These are phyloP conservation scores for Triplophysa dalaica DNA, from an alignment of 2,113 vertebrate species.

Conservation along the genomic window DNA sequence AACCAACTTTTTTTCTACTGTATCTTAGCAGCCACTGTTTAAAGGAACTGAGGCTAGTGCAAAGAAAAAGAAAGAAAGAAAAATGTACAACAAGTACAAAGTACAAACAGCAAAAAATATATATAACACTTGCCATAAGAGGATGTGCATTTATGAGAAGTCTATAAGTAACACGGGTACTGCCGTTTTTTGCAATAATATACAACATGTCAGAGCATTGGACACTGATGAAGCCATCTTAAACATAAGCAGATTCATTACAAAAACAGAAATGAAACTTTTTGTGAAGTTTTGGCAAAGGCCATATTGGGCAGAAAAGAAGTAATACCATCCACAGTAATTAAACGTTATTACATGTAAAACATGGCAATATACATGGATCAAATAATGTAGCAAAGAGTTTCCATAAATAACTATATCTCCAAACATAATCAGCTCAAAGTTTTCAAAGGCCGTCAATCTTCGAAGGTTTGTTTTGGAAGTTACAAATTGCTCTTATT, in stretches of 20 bases:
- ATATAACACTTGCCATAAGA: not conserved
- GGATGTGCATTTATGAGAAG: not conserved
- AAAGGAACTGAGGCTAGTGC: not conserved
- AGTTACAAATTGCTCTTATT: no score
- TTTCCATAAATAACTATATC: no score
- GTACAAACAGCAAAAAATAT: not conserved
- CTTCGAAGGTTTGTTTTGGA: no score
- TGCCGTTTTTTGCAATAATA: not conserved
- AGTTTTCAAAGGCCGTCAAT: no score
- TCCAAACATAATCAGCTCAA: no score
- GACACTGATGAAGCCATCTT: not conserved
- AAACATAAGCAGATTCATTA: not conserved
- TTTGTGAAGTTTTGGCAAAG: not conserved
- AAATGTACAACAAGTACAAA: not conserved
- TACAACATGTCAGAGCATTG: no score
- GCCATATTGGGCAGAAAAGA: not conserved
- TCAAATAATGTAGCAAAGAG: not conserved
- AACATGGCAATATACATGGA: no score
- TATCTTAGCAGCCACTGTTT: slow-evolving; percentile 17
- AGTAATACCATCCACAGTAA: not conserved
- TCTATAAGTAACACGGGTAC: not conserved
- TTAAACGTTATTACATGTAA: not conserved
- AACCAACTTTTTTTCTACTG: slow-evolving; percentile 10
- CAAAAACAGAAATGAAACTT: not conserved
- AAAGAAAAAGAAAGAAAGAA: not conserved